Base-by-base conservation (phyloP, 2,797 vertebrate genomes). In the Catamblyrhynchus diadema region DNA sequence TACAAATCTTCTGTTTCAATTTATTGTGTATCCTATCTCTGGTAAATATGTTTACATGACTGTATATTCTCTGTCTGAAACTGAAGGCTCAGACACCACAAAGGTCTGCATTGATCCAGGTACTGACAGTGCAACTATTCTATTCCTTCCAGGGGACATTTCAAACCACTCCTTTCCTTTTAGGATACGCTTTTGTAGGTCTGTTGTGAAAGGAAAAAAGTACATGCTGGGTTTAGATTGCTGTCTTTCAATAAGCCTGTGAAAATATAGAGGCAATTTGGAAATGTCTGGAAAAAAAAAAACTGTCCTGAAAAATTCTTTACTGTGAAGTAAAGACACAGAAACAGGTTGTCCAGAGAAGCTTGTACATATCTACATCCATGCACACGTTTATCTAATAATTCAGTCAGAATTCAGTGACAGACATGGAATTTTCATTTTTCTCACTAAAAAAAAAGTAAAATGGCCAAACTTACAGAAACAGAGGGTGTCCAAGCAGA, bases 151-250 rank as follows among this genome's bases (percentile, higher is more conserved):
- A 71, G 50, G 8, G 33, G 11, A 81, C 33, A 54, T 53, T 83
- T 81, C 53, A 90, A 78, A 81, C 5, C 0, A 1, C 12, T 50
- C 7, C 8, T 90, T 86, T 88, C 28, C 30, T 88, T 91, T 88
- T 35, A 81, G 24, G 12, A 62, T 15, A 37, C 0, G 0, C 8
- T 42, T 82, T 42, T 51, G 7, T 28, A 37, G 12, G 32, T n/a
- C 79, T 84, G 14, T 2, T 60, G 12, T 33, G 19, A 48, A 86
- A 81, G 14, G 39, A 71, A 85, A 60, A 32, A 13, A 7, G 2
- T 14, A 35, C 8, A 8, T 41, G 14, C 9, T 59, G 20, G 8
- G 4, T 24, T 81, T 86, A 60, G 20, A 35, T 47, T 59, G 20
- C 10, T 42, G 17, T 47, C 30, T 54, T 80, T 56, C 24, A 59